Evolutionary conservation across 2,113 vertebrate species (phyloP).

Genomic region (Oophaga pumilio): DNA sequence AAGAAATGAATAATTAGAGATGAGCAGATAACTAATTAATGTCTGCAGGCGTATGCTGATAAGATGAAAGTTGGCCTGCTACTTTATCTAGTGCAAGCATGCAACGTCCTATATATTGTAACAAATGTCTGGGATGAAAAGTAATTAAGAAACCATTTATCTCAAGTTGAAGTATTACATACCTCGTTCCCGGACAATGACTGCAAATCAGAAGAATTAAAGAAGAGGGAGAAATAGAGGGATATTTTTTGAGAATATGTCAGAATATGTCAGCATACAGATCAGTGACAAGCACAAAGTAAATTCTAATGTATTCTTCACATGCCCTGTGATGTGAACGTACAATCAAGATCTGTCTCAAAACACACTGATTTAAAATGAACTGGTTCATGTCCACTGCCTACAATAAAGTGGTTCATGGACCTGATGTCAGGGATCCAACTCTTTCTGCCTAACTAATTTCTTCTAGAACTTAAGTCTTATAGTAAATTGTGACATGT

Average conservation of each 20-base stretch:
- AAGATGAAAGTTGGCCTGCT: not conserved
- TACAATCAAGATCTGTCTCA: not conserved
- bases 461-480: not conserved
- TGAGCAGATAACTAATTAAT: constrained; percentile 29
- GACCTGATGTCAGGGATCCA: not conserved
- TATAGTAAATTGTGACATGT: not conserved
- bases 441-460: not conserved
- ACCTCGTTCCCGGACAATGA: constrained; percentile 99
- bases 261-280: not conserved
- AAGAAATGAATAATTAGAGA: constrained; percentile 26
- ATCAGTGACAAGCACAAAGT: not conserved
- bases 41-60: constrained; percentile 11
- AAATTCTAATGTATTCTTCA: not conserved
- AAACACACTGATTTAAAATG: not conserved
- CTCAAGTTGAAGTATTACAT: constrained; percentile 64
- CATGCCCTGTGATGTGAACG: not conserved
- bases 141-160: constrained; percentile 37
- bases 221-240: not conserved
- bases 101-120: not conserved
- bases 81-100: constrained; percentile 12
- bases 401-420: not conserved
- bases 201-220: constrained; percentile 70
- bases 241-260: constrained; percentile 7
- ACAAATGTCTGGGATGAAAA: constrained; percentile 2
- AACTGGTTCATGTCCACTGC: not conserved